A percentile compares a stretch with the other conserved stretches of the same genome.
phyloP scores from a whole-genome alignment of 2,113 vertebrate genomes.

The Chamaea fasciata region DNA sequence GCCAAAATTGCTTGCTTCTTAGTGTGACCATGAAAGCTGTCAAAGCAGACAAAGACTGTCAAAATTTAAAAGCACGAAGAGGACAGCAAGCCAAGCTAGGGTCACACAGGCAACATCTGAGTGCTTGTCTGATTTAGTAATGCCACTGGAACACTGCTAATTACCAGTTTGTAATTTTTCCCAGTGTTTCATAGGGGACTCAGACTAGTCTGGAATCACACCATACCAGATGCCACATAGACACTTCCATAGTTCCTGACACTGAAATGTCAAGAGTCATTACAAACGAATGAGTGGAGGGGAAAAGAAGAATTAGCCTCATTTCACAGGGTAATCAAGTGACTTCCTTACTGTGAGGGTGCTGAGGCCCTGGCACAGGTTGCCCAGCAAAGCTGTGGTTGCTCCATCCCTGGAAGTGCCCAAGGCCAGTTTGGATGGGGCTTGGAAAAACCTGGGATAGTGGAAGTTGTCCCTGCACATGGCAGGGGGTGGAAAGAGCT shows the following conservation, averaged over 20 bases:
- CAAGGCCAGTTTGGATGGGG: rapidly evolving
- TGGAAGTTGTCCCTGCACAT: not conserved
- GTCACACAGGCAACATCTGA: not conserved
- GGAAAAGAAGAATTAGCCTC: not conserved
- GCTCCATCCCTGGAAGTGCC: not conserved
- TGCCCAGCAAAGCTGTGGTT: not conserved
- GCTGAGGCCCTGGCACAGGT: rapidly evolving
- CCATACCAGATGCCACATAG: not conserved
- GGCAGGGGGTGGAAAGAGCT: not conserved
- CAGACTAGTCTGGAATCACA: not conserved
- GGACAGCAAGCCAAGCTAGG: not conserved
- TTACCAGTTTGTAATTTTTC: not conserved
- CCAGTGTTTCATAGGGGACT: not conserved
- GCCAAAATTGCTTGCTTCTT: not conserved
- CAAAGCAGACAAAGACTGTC: not conserved
- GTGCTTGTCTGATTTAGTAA: not conserved
- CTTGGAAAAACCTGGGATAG: not conserved
- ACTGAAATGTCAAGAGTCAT: not conserved
- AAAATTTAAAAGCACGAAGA: not conserved
- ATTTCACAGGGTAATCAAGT: not conserved
- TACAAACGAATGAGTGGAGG: not conserved
- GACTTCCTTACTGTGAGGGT: not conserved
- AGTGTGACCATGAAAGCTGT: not conserved
- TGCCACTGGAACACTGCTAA: not conserved
- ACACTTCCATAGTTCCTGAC: not conserved